These are phyloP conservation scores for Sitodiplosis mosellana DNA, from an alignment of 1,140 invertebrate genomes.

Conservation along the genomic window DNA sequence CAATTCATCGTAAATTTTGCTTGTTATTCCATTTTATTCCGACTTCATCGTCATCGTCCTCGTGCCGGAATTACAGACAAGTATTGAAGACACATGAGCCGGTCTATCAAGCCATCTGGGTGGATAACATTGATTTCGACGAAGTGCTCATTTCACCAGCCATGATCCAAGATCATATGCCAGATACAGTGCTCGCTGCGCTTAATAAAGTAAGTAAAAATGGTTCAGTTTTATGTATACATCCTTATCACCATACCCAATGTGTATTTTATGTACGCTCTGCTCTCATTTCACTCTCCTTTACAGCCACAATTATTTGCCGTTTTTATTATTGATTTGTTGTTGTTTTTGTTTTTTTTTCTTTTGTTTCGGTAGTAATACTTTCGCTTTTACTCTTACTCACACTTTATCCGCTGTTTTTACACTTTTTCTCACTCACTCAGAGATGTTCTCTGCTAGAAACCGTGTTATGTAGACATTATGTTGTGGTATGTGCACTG, in stretches of 20 bases:
- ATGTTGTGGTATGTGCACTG: too few species aligned
- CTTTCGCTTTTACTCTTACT: neutral
- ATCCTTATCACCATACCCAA: neutral
- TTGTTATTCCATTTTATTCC: too few species aligned
- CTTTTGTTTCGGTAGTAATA: neutral
- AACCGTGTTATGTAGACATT: too few species aligned
- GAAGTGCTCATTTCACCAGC: conserved; percentile 82
- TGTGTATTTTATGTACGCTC: neutral
- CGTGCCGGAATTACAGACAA: conserved; percentile 38
- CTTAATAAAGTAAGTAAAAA: conserved; percentile 56
- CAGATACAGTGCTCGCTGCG: conserved; percentile 70
- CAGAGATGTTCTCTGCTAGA: too few species aligned
- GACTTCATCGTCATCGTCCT: too few species aligned
- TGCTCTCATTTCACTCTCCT: neutral
- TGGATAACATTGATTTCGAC: conserved; percentile 70
- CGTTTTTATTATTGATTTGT: neutral
- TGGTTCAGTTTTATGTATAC: conserved; percentile 1
- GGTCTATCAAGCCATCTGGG: conserved; percentile 81
- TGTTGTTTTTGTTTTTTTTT: conserved; percentile 1
- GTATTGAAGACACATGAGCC: conserved; percentile 50
- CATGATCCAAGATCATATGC: conserved; percentile 82
- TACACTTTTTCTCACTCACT: too few species aligned
- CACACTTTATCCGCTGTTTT: neutral
- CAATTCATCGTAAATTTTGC: too few species aligned
- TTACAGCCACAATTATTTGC: neutral